A percentile compares a stretch with the other conserved stretches of the same genome.
Evolutionary conservation across 2,113 vertebrate species (phyloP).

Genomic region (Excalfactoria chinensis): DNA sequence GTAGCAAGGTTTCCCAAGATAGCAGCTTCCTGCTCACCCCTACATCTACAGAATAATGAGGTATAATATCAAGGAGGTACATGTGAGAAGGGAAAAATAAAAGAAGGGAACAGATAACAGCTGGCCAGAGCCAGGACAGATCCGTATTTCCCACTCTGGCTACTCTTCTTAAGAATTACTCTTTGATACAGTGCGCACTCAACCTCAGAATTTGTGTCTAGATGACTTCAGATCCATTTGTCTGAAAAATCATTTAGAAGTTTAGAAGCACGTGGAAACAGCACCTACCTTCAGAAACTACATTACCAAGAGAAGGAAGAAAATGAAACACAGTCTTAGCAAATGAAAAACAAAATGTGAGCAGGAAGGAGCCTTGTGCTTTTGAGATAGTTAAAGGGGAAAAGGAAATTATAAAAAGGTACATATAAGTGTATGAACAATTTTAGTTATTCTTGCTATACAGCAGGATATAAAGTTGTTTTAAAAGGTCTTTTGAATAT

Average conservation of each 20-base stretch:
- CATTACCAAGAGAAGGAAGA: neutral
- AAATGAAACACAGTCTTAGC: neutral
- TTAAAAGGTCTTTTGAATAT: neutral
- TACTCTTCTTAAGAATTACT: neutral
- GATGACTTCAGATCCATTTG: neutral
- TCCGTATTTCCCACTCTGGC: neutral
- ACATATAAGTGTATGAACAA: neutral
- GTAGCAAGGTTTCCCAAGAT: neutral
- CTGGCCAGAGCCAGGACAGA: neutral
- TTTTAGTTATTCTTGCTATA: slow-evolving; percentile 3
- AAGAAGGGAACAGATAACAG: neutral
- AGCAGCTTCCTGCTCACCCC: neutral
- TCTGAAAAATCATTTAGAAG: neutral
- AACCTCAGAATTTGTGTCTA: neutral
- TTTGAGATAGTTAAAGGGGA: neutral
- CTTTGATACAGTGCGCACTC: neutral
- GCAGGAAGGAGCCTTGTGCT: neutral
- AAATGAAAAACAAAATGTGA: neutral
- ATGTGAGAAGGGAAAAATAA: neutral
- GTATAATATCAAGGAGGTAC: neutral
- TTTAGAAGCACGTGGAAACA: neutral
- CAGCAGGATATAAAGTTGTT: neutral
- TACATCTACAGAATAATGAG: neutral
- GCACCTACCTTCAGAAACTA: neutral
- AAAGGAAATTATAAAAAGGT: neutral